These are phyloP conservation scores for Melanostoma scalare DNA, from an alignment of 2,888 invertebrate genomes.

Conservation along the genomic window DNA sequence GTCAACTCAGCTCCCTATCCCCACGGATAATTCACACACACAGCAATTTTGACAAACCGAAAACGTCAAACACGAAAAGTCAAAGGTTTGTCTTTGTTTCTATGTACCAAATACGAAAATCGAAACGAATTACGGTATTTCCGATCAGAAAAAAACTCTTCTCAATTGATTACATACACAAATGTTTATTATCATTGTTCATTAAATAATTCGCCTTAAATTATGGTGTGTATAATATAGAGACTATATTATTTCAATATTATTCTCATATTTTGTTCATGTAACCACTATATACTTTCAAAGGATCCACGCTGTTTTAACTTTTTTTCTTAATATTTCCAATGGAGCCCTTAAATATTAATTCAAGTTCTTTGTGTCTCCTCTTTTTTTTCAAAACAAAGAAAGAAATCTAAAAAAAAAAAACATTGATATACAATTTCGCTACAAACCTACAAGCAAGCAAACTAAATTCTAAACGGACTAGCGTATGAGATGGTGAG, in stretches of 20 bases:
- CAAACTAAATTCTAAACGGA: constrained; percentile 6
- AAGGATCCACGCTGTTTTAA: constrained; percentile 50
- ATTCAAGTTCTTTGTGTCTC: constrained; percentile 12
- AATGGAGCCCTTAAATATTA: constrained; percentile 55
- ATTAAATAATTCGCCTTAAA: constrained; percentile 66
- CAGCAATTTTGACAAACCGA: too few species aligned
- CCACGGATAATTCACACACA: too few species aligned
- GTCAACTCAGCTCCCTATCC: too few species aligned
- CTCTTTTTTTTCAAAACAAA: neutral
- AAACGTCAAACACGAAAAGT: too few species aligned
- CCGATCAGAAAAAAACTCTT: neutral
- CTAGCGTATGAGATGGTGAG: constrained; percentile 27
- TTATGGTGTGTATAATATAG: constrained; percentile 64
- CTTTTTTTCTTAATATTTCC: constrained; percentile 16
- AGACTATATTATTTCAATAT: constrained; percentile 57
- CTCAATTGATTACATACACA: constrained; percentile 72
- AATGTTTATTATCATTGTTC: constrained; percentile 73
- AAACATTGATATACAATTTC: constrained; percentile 35
- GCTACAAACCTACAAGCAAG: constrained; percentile 64
- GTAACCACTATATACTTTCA: constrained; percentile 60
- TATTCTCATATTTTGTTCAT: constrained; percentile 51
- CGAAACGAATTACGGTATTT: too few species aligned
- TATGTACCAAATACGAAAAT: too few species aligned
- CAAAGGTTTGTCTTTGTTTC: too few species aligned
- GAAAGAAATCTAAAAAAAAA: constrained; percentile 15